These are phyloP conservation scores for Oryzaephilus surinamensis DNA, from an alignment of 1,140 invertebrate species.

Conservation along the genomic window DNA sequence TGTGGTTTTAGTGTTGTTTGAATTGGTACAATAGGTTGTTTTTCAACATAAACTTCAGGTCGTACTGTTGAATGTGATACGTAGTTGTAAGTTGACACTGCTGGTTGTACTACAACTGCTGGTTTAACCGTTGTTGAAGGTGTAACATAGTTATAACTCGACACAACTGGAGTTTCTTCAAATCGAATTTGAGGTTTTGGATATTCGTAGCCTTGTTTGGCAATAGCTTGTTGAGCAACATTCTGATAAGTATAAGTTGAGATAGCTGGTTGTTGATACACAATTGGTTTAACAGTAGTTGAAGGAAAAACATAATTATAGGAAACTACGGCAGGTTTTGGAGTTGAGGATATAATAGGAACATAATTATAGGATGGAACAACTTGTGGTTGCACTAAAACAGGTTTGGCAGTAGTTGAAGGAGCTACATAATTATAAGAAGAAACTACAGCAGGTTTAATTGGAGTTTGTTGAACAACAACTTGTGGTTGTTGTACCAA, in stretches of 20 bases:
- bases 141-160: neutral
- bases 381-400: neutral
- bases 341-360: slow-evolving; percentile 5
- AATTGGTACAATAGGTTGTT: slow-evolving; percentile 4
- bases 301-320: no score
- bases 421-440: no score
- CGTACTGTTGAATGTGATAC: neutral
- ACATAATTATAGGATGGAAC: no score
- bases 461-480: slow-evolving; percentile 1
- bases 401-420: no score
- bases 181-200: slow-evolving; percentile 36
- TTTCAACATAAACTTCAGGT: slow-evolving; percentile 1
- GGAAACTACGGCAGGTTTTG: slow-evolving; percentile 6
- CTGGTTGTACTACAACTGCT: neutral
- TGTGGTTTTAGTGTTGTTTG: neutral
- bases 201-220: slow-evolving; percentile 32
- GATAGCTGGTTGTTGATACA: slow-evolving; percentile 12
- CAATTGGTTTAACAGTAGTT: no score
- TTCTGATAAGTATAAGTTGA: slow-evolving; percentile 24
- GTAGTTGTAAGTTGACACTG: slow-evolving; percentile 3
- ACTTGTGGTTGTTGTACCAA: slow-evolving; percentile 3
- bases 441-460: neutral
- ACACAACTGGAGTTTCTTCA: slow-evolving; percentile 29
- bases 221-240: slow-evolving; percentile 8
- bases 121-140: slow-evolving; percentile 4